Base-by-base conservation (phyloP, 2,797 vertebrate species). In the Oophaga sylvatica region DNA sequence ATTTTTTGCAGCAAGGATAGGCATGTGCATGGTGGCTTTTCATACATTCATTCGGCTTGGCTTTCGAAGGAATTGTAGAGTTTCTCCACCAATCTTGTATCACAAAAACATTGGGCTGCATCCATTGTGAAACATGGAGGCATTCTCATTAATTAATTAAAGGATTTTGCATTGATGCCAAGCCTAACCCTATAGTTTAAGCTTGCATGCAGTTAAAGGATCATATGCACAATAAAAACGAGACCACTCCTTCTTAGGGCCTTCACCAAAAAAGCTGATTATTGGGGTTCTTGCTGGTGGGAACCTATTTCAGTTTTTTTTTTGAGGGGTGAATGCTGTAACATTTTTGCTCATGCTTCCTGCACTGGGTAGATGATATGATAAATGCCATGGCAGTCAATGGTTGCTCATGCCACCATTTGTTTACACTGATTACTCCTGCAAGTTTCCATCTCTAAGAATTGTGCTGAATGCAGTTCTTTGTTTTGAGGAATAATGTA, bases 381-480 rank as follows among this genome's bases (percentile, higher is more conserved):
- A n/a, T 29, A 12, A 2, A 26, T 12, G 70, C 35, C 70, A 41
- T 45, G 10, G 31, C 12, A 41, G 35, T 73, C 20, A 3, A 48
- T 75, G 2, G 41, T 3, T 48, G 71, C 48, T 19, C 20, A n/a
- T 75, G 71, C 41, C 17, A 31, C 15, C 67, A 68, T 31, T 16
- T 68, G 67, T 31, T 68, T 68, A 68, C 41, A 22, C 1, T 45
- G 35, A 73, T 75, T 11, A 6, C 3, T 20, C 22, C 75, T 73
- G 6, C 31, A 12, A 9, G 12, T 53, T 20, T 53, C 22, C 45
- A 53, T 17, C 41, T 45, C 1, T 48, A 41, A n/a, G 75, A 56
- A n/a, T 26, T 77, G 75, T 77, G 75, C 75, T 77, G 75, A 48
- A 56, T 56, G 48, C 75, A 53, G 20, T 77, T 77, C 48, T 77